phyloP scores from a whole-genome alignment of 2,113 vertebrate species.

The Lasiurus borealis region DNA sequence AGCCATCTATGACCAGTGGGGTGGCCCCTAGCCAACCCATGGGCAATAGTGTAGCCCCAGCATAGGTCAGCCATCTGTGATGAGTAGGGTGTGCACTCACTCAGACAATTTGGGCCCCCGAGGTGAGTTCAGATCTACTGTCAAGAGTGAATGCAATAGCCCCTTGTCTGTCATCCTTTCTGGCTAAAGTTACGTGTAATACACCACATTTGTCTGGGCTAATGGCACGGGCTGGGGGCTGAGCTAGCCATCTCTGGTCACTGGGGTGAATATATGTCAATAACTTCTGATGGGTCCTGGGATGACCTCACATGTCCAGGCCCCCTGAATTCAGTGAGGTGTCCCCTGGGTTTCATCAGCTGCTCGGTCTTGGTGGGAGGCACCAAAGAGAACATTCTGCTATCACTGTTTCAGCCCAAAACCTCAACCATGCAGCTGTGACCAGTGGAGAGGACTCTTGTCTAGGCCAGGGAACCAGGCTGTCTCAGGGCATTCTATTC shows the following conservation, averaged over 20 bases:
- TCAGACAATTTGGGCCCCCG: no score
- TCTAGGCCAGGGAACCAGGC: neutral
- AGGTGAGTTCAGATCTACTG: neutral
- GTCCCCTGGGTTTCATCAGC: neutral
- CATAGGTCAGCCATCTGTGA: neutral
- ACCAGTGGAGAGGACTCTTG: neutral
- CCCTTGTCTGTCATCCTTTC: neutral
- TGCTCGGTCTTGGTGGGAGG: fast-evolving
- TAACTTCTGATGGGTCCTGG: neutral
- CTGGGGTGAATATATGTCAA: neutral
- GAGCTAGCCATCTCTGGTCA: neutral
- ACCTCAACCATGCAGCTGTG: neutral
- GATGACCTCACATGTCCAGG: neutral
- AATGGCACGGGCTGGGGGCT: neutral
- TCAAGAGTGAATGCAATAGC: fast-evolving
- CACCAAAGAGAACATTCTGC: neutral
- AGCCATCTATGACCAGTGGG: neutral
- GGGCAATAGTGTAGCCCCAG: neutral
- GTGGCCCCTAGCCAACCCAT: neutral
- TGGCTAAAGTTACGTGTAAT: fast-evolving
- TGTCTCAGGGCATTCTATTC: neutral
- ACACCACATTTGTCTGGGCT: fast-evolving
- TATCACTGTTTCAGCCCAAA: neutral
- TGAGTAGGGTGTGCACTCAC: neutral
- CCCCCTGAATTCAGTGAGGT: neutral